phyloP scores from a whole-genome alignment of 2,888 invertebrate species.

The Megamerina dolium region DNA sequence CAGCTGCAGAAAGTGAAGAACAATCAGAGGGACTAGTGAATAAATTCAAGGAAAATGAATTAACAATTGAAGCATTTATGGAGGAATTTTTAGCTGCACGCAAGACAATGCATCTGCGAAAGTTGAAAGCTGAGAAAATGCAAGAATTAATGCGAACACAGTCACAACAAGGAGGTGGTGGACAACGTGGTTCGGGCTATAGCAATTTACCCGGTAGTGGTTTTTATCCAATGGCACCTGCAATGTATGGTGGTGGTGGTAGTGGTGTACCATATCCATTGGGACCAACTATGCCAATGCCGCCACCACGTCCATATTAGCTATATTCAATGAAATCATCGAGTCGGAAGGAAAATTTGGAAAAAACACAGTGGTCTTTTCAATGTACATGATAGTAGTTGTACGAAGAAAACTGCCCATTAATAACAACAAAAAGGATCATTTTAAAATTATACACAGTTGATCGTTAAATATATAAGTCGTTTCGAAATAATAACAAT shows the following conservation, averaged over 20 bases:
- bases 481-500: too few species aligned
- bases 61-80: conserved; percentile 74
- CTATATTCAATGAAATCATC: too few species aligned
- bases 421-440: too few species aligned
- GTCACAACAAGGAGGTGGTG: conserved; percentile 18
- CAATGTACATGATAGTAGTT: too few species aligned
- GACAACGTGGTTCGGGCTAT: conserved; percentile 15
- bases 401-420: too few species aligned
- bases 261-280: conserved; percentile 45
- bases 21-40: conserved; percentile 80
- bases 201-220: conserved; percentile 32
- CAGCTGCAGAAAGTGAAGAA: conserved; percentile 89
- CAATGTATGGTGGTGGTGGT: too few species aligned
- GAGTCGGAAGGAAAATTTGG: too few species aligned
- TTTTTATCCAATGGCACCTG: conserved; percentile 33
- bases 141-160: conserved; percentile 58
- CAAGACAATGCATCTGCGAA: conserved; percentile 70
- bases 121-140: conserved; percentile 93
- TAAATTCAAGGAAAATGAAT: conserved; percentile 64
- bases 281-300: conserved; percentile 78
- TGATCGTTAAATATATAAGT: too few species aligned
- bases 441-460: too few species aligned
- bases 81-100: conserved; percentile 75
- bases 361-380: too few species aligned
- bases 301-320: conserved; percentile 67